A percentile compares a stretch with the other conserved stretches of the same genome.
Conservation (phyloP, 2,113 vertebrate species). For the Platichthys stellatus region DNA sequence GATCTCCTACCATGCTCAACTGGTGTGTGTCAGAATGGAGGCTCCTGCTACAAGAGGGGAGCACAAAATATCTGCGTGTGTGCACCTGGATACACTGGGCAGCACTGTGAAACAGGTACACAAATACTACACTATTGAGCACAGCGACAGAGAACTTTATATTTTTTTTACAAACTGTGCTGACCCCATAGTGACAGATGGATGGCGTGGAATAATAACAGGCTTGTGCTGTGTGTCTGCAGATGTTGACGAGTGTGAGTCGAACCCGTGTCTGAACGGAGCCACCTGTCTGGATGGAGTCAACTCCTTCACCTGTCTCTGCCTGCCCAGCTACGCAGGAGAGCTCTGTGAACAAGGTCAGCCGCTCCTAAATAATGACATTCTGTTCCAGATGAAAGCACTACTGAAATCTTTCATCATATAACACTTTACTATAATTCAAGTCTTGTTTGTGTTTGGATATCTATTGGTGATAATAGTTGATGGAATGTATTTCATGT, state of each 20-base stretch:
- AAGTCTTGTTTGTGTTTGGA: too few species aligned
- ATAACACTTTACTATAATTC: too few species aligned
- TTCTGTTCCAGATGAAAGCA: neutral
- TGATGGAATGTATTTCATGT: too few species aligned
- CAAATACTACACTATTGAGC: neutral
- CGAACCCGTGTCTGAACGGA: slow-evolving; percentile 93
- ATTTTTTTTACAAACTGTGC: neutral
- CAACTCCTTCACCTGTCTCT: slow-evolving; percentile 89
- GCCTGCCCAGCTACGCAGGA: slow-evolving; percentile 93
- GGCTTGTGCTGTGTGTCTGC: slow-evolving; percentile 50
- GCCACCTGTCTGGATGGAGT: slow-evolving; percentile 90
- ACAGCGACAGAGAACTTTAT: too few species aligned
- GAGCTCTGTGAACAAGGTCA: slow-evolving; percentile 92
- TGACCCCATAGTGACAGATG: slow-evolving; percentile 31
- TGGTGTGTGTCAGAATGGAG: slow-evolving; percentile 86
- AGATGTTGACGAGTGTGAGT: slow-evolving; percentile 95
- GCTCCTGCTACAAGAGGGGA: slow-evolving; percentile 86
- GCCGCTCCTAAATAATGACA: neutral
- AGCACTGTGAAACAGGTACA: slow-evolving; percentile 89
- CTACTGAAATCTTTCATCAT: too few species aligned
- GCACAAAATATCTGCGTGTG: slow-evolving; percentile 86
- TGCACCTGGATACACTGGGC: slow-evolving; percentile 88
- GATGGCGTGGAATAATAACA: slow-evolving; percentile 11
- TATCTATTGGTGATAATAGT: too few species aligned
- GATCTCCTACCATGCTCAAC: slow-evolving; percentile 84